Conservation (phyloP, 2,113 vertebrate genomes). For the Aramus guarauna region DNA sequence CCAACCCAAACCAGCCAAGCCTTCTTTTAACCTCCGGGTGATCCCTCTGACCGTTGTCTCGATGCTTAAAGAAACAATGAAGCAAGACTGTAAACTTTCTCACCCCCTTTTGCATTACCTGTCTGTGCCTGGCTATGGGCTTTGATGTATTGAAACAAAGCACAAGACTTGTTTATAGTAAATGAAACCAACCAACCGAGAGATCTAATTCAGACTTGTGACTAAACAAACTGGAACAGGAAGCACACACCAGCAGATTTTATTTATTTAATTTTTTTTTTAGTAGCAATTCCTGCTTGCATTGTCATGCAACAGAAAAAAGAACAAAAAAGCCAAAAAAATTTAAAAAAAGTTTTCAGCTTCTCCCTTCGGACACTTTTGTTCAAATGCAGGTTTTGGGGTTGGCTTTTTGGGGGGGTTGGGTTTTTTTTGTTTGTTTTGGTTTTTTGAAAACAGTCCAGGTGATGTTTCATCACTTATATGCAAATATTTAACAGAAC, state of each 20-base stretch:
- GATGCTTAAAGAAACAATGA: background rate
- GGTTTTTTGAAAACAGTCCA: background rate
- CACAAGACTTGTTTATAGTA: slow-evolving; percentile 57
- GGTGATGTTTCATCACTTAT: background rate
- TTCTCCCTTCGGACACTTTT: background rate
- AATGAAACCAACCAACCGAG: slow-evolving; percentile 53
- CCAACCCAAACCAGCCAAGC: background rate
- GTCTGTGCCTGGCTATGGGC: slow-evolving; percentile 43
- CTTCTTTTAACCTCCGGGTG: slow-evolving; percentile 22
- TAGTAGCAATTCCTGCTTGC: slow-evolving; percentile 70
- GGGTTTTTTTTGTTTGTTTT: background rate
- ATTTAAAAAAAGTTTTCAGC: background rate
- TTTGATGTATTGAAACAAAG: slow-evolving; percentile 64
- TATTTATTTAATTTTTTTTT: background rate
- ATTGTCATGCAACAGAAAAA: slow-evolving; percentile 50
- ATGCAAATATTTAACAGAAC: background rate
- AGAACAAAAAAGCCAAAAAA: background rate
- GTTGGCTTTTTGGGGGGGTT: too few relatives aligned
- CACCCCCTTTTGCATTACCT: slow-evolving; percentile 43
- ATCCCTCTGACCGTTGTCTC: background rate
- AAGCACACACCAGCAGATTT: slow-evolving; percentile 68
- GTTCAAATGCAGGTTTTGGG: background rate
- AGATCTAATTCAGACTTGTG: slow-evolving; percentile 64
- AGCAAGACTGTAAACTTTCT: background rate
- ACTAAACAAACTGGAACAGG: slow-evolving; percentile 76